phyloP scores from a whole-genome alignment of 92 coral and sea anemone genomes.

The Epizoanthus stellaris region DNA sequence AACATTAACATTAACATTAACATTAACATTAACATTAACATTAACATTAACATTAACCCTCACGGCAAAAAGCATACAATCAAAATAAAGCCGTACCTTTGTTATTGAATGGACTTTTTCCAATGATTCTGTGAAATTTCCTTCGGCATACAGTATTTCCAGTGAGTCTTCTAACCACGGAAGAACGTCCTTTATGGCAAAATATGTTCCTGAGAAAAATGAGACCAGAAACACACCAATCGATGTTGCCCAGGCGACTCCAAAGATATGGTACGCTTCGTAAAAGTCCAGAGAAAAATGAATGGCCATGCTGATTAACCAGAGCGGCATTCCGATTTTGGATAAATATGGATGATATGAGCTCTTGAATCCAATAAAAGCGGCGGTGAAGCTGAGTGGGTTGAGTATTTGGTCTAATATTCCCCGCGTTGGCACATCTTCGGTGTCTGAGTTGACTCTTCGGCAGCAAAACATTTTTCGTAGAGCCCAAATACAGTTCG shows the following conservation, averaged over 20 bases:
- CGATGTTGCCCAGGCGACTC: conserved; percentile 97
- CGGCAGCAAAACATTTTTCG: conserved; percentile 39
- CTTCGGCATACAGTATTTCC: conserved; percentile 84
- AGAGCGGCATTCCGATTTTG: conserved; percentile 69
- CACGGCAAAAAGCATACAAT: not conserved
- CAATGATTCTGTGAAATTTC: conserved; percentile 85
- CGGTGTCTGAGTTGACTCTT: conserved; percentile 2
- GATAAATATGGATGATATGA: conserved; percentile 71
- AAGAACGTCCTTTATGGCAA: conserved; percentile 72
- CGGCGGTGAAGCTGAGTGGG: conserved; percentile 79
- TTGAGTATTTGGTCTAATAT: conserved; percentile 63
- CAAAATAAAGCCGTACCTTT: conserved; percentile 60
- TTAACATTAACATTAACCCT: too few species aligned
- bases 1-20: too few species aligned
- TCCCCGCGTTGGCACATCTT: conserved; percentile 54
- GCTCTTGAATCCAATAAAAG: conserved; percentile 85
- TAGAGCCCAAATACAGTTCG: conserved; percentile 30
- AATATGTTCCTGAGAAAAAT: conserved; percentile 77
- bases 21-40: too few species aligned
- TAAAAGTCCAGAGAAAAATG: conserved; percentile 93
- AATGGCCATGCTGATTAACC: conserved; percentile 74
- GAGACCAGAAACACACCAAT: conserved; percentile 86
- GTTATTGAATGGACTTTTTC: conserved; percentile 72
- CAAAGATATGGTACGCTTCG: conserved; percentile 92
- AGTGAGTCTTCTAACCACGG: conserved; percentile 93